phyloP scores from a whole-genome alignment of 2,888 invertebrate genomes.

The Chaitophorus viminalis region DNA sequence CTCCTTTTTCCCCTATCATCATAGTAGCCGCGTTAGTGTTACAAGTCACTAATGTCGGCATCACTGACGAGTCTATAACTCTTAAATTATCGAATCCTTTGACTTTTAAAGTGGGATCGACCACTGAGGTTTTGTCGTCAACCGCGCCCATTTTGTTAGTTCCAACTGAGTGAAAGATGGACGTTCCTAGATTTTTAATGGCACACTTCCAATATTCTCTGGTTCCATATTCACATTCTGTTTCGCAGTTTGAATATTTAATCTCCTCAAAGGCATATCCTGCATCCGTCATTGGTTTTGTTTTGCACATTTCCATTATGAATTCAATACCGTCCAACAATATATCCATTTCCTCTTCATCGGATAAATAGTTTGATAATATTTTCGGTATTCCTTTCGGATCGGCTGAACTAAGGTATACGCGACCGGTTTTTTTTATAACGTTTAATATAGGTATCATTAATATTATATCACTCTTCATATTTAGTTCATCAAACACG shows the following conservation, averaged over 20 bases:
- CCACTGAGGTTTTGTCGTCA: slow-evolving; percentile 65
- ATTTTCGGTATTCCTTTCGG: slow-evolving; percentile 46
- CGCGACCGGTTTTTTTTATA: slow-evolving; percentile 65
- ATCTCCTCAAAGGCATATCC: slow-evolving; percentile 64
- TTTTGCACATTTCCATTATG: slow-evolving; percentile 63
- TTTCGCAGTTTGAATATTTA: slow-evolving; percentile 63
- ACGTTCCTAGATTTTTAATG: slow-evolving; percentile 64
- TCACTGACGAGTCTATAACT: slow-evolving; percentile 68
- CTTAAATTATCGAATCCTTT: slow-evolving; percentile 67
- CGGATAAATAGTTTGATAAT: slow-evolving; percentile 27
- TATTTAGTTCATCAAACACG: slow-evolving; percentile 54
- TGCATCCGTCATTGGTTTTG: slow-evolving; percentile 64
- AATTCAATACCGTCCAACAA: slow-evolving; percentile 63
- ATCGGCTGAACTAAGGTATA: slow-evolving; percentile 30
- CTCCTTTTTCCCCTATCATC: slow-evolving; percentile 65
- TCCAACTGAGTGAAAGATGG: slow-evolving; percentile 66
- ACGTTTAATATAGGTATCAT: slow-evolving; percentile 68
- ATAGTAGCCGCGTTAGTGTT: slow-evolving; percentile 66
- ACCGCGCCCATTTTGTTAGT: slow-evolving; percentile 67
- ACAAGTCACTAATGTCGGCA: slow-evolving; percentile 67
- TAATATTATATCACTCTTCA: slow-evolving; percentile 63
- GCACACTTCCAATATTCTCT: slow-evolving; percentile 65
- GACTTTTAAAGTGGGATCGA: slow-evolving; percentile 66
- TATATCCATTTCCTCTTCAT: slow-evolving; percentile 25
- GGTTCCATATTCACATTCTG: slow-evolving; percentile 62